These are phyloP conservation scores for Raja brachyura DNA, from an alignment of 2,113 vertebrate genomes.

Conservation along the genomic window DNA sequence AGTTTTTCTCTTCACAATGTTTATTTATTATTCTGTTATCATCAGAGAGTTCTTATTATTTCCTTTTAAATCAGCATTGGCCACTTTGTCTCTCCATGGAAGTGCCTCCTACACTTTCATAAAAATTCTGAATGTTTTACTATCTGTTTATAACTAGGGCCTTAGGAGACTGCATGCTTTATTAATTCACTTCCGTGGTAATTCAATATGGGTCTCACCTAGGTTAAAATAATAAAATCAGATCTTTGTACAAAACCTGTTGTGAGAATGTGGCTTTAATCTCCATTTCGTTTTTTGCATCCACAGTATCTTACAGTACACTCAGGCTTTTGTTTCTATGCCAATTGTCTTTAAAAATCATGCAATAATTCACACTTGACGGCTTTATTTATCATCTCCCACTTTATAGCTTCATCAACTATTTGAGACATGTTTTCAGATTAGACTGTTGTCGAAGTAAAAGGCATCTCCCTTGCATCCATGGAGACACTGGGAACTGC, in stretches of 20 bases:
- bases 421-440: not conserved
- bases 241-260: slow-evolving; percentile 19
- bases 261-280: not conserved
- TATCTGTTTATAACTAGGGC: slow-evolving; percentile 27
- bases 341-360: not conserved
- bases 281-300: not conserved
- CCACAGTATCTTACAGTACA: not conserved
- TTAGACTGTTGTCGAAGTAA: not conserved
- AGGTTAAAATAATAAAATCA: slow-evolving; percentile 36
- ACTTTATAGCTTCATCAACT: not conserved
- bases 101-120: slow-evolving; percentile 29
- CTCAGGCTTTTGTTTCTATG: not conserved
- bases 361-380: not conserved
- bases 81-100: slow-evolving; percentile 22
- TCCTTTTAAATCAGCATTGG: slow-evolving; percentile 30
- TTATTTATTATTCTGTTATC: slow-evolving; percentile 28
- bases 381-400: not conserved
- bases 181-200: slow-evolving; percentile 32
- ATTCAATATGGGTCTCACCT: slow-evolving; percentile 20
- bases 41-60: slow-evolving; percentile 30
- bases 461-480: not conserved
- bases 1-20: slow-evolving; percentile 24
- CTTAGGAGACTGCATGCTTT: slow-evolving; percentile 26
- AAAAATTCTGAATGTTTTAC: slow-evolving; percentile 36
- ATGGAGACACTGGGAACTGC: too few relatives aligned